Percentiles rank a stretch among this genome's conserved stretches.
phyloP scores from a whole-genome alignment of 1,140 invertebrate genomes.

The Uloborus diversus region DNA sequence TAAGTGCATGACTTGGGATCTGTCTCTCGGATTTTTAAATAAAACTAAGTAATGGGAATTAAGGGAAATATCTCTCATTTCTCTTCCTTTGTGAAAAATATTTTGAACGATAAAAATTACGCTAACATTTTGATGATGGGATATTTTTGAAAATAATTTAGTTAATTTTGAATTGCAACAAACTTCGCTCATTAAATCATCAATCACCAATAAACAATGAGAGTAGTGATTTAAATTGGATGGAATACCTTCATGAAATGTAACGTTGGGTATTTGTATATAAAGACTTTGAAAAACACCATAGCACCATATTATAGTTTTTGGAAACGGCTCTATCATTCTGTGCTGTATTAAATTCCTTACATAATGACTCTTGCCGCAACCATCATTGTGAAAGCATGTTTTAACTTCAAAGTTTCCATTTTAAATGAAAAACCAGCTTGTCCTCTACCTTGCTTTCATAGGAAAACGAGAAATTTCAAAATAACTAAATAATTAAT shows the following conservation, averaged over 20 bases:
- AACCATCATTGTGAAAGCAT: not conserved
- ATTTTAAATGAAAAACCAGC: not conserved
- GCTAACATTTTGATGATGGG: conserved; percentile 14
- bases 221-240: not conserved
- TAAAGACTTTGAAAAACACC: not conserved
- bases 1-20: not conserved
- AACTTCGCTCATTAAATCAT: conserved; percentile 27
- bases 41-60: conserved; percentile 21
- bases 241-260: not conserved
- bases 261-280: not conserved
- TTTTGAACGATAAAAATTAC: conserved; percentile 49
- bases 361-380: not conserved
- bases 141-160: conserved; percentile 14
- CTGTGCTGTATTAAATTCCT: not conserved
- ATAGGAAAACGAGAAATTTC: no score
- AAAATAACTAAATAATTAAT: no score
- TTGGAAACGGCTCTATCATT: not conserved
- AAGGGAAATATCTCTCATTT: conserved; percentile 24
- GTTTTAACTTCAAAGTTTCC: not conserved
- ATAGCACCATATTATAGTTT: not conserved
- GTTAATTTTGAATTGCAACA: not conserved
- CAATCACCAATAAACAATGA: not conserved
- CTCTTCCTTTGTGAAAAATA: conserved; percentile 26
- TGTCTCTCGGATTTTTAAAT: conserved; percentile 23
- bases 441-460: no score